phyloP scores from a whole-genome alignment of 1,140 invertebrate genomes.

The Drosophila nebulosa region DNA sequence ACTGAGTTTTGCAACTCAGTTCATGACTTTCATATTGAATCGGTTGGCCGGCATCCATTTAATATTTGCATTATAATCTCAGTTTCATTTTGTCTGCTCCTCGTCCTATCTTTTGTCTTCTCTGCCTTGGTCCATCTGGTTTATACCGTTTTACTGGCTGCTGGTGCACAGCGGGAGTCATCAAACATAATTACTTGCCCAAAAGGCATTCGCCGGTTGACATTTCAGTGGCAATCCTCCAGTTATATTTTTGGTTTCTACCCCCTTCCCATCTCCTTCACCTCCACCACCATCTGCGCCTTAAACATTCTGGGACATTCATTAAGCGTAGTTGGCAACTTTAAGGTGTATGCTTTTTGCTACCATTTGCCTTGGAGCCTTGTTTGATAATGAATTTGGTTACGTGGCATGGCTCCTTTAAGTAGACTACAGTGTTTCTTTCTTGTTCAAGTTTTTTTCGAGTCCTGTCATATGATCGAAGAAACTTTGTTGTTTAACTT shows the following conservation, averaged over 20 bases:
- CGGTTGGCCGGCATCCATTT: constrained; percentile 27
- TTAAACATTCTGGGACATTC: constrained; percentile 9
- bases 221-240: constrained; percentile 42
- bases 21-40: constrained; percentile 7
- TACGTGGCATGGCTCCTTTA: constrained; percentile 25
- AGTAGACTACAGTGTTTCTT: constrained; percentile 38
- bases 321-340: constrained; percentile 47
- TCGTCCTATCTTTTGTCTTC: background rate
- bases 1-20: constrained; percentile 5
- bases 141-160: constrained; percentile 22
- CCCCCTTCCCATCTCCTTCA: background rate
- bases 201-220: constrained; percentile 68
- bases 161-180: constrained; percentile 35
- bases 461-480: constrained; percentile 27
- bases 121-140: constrained; percentile 17
- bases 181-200: constrained; percentile 74
- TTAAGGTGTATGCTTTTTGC: constrained; percentile 35
- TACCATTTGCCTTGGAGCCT: constrained; percentile 24
- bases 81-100: constrained; percentile 7
- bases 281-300: background rate
- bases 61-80: constrained; percentile 54
- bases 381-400: constrained; percentile 63
- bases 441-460: background rate
- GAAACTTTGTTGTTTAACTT: constrained; percentile 16
- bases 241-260: background rate